These are phyloP conservation scores for Hanleya hanleyi DNA, from an alignment of 2,888 invertebrate genomes.

Conservation along the genomic window DNA sequence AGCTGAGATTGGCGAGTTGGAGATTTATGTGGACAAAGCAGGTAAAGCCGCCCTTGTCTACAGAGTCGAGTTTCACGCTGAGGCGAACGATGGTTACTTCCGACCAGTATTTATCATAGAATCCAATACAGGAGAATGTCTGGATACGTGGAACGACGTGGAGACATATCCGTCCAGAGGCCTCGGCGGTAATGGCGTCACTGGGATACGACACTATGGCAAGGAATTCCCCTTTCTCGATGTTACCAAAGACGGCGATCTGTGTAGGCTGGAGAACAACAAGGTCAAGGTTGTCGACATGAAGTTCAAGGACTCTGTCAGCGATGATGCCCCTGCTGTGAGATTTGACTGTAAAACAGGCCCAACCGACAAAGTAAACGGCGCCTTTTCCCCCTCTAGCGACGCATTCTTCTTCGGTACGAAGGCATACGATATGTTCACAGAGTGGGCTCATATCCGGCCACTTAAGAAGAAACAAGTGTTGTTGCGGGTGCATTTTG, in stretches of 20 bases:
- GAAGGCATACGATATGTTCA: no score
- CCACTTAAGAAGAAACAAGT: no score
- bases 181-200: not conserved
- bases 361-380: conserved; percentile 42
- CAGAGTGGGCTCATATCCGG: no score
- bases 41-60: conserved; percentile 30
- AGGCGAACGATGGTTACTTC: not conserved
- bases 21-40: conserved; percentile 24
- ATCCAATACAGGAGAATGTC: not conserved
- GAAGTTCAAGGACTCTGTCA: conserved; percentile 15
- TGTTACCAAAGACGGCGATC: not conserved
- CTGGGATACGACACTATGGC: not conserved
- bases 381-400: conserved; percentile 43
- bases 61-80: conserved; percentile 17
- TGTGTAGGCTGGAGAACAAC: not conserved
- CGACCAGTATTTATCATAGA: conserved; percentile 2
- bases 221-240: not conserved
- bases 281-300: conserved; percentile 22
- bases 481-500: no score
- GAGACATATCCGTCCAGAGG: not conserved
- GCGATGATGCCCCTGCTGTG: no score
- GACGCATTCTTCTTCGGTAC: no score
- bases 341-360: conserved; percentile 40
- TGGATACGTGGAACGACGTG: conserved; percentile 2
- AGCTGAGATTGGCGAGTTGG: not conserved